phyloP scores from a whole-genome alignment of 2,888 invertebrate species.

The Lepidochrysops patricia region DNA sequence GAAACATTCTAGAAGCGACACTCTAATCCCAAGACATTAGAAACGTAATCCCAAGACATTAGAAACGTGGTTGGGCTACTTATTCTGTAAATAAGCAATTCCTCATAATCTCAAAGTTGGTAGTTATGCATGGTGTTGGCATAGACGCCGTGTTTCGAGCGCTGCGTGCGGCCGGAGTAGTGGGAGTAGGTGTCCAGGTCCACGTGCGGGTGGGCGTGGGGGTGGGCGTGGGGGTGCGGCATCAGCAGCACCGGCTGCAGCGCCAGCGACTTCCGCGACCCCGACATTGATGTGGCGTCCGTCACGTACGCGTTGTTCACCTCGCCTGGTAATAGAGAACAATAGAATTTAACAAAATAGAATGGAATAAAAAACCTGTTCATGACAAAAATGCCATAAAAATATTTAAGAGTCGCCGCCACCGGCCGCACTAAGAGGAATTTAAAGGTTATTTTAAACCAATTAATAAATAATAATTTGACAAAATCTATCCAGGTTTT shows the following conservation, averaged over 20 bases:
- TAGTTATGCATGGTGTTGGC: slow-evolving; percentile 82
- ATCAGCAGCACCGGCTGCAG: slow-evolving; percentile 90
- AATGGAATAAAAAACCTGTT: no score
- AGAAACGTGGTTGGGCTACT: no score
- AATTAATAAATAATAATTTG: no score
- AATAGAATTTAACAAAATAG: no score
- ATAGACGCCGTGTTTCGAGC: slow-evolving; percentile 77
- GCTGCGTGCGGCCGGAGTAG: slow-evolving; percentile 81
- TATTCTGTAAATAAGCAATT: background rate
- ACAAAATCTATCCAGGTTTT: no score
- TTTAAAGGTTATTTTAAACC: no score
- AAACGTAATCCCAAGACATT: no score
- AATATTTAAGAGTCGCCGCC: no score
- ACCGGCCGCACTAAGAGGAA: no score
- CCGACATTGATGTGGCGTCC: slow-evolving; percentile 88
- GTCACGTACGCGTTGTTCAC: slow-evolving; percentile 91
- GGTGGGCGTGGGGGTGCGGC: slow-evolving; percentile 75
- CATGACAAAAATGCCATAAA: no score
- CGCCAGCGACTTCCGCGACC: slow-evolving; percentile 89
- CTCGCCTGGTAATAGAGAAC: slow-evolving; percentile 84
- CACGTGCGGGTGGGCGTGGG: slow-evolving; percentile 27
- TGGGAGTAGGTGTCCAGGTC: slow-evolving; percentile 85
- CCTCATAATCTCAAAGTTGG: slow-evolving; percentile 61
- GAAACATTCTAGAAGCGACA: no score
- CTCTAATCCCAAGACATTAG: no score